Evolutionary conservation across 1,140 invertebrate species (phyloP).

Genomic region (Trichoplusia ni): DNA sequence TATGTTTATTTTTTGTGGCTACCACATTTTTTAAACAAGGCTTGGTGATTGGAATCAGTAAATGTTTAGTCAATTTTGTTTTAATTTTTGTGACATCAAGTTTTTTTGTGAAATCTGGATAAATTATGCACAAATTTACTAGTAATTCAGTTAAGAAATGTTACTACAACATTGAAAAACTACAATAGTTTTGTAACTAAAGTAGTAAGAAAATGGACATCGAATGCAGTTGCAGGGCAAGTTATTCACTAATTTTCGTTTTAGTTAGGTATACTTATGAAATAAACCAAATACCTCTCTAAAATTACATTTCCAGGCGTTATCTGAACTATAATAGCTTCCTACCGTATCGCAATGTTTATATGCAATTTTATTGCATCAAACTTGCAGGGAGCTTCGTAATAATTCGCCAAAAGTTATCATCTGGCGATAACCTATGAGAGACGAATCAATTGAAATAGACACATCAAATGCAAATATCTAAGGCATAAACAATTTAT

Average conservation of each 20-base stretch:
- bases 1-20: conserved; percentile 49
- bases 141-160: too few relatives aligned
- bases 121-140: too few relatives aligned
- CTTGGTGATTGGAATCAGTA: not conserved
- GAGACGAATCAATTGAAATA: conserved; percentile 27
- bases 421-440: conserved; percentile 70
- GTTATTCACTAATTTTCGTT: not conserved
- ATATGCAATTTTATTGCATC: not conserved
- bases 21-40: not conserved
- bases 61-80: too few relatives aligned
- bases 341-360: not conserved
- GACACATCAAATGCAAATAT: conserved; percentile 13
- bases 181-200: too few relatives aligned
- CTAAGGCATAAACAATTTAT: not conserved
- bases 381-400: conserved; percentile 9
- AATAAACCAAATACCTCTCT: not conserved
- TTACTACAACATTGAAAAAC: too few relatives aligned
- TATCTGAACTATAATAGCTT: not conserved
- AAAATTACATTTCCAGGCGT: not conserved
- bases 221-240: conserved; percentile 1
- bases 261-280: not conserved
- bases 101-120: too few relatives aligned
- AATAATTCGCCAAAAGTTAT: conserved; percentile 56
- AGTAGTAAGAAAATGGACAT: too few relatives aligned
- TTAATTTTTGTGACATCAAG: too few relatives aligned